Evolutionary conservation across 2,113 vertebrate species (phyloP).

Genomic region (Acrocephalus arundinaceus): DNA sequence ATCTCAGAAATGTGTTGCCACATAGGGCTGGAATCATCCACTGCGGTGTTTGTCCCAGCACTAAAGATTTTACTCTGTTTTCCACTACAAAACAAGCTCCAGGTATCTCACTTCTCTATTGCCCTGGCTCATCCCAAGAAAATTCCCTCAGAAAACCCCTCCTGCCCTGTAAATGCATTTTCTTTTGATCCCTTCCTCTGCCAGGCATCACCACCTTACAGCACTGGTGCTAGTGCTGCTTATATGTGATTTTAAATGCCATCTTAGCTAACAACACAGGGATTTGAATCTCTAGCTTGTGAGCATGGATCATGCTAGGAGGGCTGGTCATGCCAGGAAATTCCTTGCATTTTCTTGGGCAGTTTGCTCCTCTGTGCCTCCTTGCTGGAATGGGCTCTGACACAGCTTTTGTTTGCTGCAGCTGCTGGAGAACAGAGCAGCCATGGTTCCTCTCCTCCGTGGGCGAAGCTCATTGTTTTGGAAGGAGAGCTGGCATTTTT

Average conservation of each 20-base stretch:
- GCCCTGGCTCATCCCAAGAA: not conserved
- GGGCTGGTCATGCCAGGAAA: conserved; percentile 32
- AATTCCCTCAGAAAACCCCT: not conserved
- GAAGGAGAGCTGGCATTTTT: not conserved
- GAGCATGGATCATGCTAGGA: not conserved
- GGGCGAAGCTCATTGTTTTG: not conserved
- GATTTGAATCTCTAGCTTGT: not conserved
- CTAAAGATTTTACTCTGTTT: not conserved
- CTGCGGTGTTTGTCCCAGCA: not conserved
- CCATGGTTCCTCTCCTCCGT: not conserved
- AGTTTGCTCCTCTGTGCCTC: not conserved
- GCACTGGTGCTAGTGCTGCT: not conserved
- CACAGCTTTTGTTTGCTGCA: conserved; percentile 1
- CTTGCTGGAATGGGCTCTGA: not conserved
- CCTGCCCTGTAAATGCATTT: not conserved
- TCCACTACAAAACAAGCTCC: not conserved
- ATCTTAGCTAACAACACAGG: not conserved
- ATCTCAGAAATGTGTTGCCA: not conserved
- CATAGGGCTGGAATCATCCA: not conserved
- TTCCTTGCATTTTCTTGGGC: conserved; percentile 45
- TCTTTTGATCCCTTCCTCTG: not conserved
- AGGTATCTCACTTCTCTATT: not conserved
- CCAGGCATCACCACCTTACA: not conserved
- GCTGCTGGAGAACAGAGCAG: conserved; percentile 18
- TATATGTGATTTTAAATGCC: not conserved